Percentiles rank a stretch among this genome's conserved stretches.
Conservation (phyloP, 2,888 invertebrate species). For the Girardia tigrina region DNA sequence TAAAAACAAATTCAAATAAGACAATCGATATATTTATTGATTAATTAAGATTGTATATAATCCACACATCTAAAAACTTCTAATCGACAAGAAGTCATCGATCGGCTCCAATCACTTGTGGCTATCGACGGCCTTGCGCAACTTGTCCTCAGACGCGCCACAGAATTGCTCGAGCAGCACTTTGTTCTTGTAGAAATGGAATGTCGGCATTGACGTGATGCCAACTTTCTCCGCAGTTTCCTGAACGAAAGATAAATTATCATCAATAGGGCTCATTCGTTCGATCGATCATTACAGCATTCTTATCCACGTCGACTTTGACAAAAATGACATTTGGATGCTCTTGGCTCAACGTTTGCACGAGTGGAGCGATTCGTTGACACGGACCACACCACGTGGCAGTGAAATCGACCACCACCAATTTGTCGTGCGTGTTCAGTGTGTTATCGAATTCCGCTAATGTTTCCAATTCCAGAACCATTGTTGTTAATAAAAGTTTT, state of each 20-base stretch:
- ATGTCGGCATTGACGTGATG: slow-evolving; percentile 11
- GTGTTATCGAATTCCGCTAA: neutral
- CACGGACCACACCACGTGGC: slow-evolving; percentile 5
- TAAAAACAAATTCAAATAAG: too few relatives aligned
- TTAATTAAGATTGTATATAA: too few relatives aligned
- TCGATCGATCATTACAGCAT: too few relatives aligned
- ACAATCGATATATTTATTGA: too few relatives aligned
- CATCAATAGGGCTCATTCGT: too few relatives aligned
- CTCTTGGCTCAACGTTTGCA: neutral
- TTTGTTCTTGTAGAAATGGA: slow-evolving; percentile 4
- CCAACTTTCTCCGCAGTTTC: neutral
- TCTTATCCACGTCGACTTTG: slow-evolving; percentile 21
- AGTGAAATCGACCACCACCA: neutral
- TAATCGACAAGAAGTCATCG: too few relatives aligned
- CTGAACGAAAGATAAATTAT: too few relatives aligned
- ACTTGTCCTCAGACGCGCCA: slow-evolving; percentile 3
- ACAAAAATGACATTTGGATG: neutral
- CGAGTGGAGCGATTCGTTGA: neutral
- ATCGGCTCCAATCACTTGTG: too few relatives aligned
- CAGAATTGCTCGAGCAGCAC: neutral
- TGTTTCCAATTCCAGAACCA: neutral
- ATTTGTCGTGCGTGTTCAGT: neutral
- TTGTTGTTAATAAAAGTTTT: neutral
- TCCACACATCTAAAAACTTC: too few relatives aligned
- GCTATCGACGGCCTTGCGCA: neutral